These are phyloP conservation scores for Drosophila ustulata DNA, from an alignment of 2,888 invertebrate genomes.

Conservation along the genomic window DNA sequence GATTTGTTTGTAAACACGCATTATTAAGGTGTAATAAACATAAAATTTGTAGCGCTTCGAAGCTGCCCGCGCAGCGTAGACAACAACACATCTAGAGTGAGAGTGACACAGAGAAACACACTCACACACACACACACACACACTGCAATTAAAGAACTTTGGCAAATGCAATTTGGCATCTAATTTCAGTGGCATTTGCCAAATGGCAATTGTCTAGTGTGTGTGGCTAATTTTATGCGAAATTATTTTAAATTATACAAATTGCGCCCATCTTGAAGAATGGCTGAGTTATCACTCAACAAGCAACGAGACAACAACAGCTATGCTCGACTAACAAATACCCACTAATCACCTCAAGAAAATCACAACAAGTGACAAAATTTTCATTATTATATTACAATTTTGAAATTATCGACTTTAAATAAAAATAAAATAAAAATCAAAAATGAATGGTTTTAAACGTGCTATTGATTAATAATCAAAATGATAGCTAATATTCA, in stretches of 20 bases:
- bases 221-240: constrained; percentile 52
- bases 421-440: no score
- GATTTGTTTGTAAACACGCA: constrained; percentile 83
- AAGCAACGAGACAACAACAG: background rate
- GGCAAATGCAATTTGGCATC: constrained; percentile 45
- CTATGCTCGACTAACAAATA: background rate
- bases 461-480: no score
- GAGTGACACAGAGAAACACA: background rate
- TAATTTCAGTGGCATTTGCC: constrained; percentile 36
- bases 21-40: constrained; percentile 84
- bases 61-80: constrained; percentile 27
- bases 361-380: background rate
- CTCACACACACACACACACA: background rate
- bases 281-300: constrained; percentile 1
- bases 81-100: constrained; percentile 3
- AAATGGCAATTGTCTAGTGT: constrained; percentile 38
- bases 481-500: no score
- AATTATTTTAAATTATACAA: constrained; percentile 67
- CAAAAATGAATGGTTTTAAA: no score
- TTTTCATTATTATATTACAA: no score
- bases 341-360: background rate
- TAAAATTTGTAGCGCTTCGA: constrained; percentile 81
- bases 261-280: constrained; percentile 9
- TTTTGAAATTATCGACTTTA: no score
- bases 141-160: constrained; percentile 55